Conservation (phyloP, 2,888 invertebrate species). For the Chesias legatella region DNA sequence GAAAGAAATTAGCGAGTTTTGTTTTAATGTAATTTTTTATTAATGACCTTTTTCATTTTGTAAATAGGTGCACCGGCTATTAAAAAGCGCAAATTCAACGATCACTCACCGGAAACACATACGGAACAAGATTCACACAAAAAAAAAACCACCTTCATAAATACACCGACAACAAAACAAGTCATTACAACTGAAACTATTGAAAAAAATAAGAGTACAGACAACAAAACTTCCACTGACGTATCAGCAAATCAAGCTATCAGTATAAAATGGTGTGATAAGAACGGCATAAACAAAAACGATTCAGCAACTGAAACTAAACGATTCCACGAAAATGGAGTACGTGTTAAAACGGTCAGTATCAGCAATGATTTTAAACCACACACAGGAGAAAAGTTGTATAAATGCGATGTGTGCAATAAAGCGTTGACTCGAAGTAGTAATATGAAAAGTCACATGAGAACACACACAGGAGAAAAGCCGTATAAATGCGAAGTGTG, state of each 20-base stretch:
- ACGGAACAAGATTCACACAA: not conserved
- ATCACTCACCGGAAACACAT: slow-evolving; percentile 1
- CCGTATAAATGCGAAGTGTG: slow-evolving; percentile 13
- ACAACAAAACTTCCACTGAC: not conserved
- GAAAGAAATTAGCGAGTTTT: too few species aligned
- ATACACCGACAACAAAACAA: not conserved
- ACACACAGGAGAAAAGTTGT: slow-evolving; percentile 5
- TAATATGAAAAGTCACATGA: slow-evolving; percentile 7
- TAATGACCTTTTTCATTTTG: not conserved
- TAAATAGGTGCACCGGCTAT: slow-evolving; percentile 12
- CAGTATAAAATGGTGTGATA: not conserved
- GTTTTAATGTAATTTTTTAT: too few species aligned
- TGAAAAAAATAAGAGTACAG: not conserved
- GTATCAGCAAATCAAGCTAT: not conserved
- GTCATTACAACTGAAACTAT: not conserved
- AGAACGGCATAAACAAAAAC: not conserved
- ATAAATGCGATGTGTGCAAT: slow-evolving; percentile 5
- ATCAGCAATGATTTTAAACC: too few species aligned
- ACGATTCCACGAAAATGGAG: slow-evolving; percentile 4
- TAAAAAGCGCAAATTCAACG: slow-evolving; percentile 17
- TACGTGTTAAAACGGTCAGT: slow-evolving; percentile 4
- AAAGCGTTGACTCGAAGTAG: slow-evolving; percentile 7
- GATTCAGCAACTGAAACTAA: not conserved
- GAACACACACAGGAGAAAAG: slow-evolving; percentile 12
- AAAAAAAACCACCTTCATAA: not conserved